Conservation (phyloP, 2,113 vertebrate species). For the Dipodomys spectabilis region DNA sequence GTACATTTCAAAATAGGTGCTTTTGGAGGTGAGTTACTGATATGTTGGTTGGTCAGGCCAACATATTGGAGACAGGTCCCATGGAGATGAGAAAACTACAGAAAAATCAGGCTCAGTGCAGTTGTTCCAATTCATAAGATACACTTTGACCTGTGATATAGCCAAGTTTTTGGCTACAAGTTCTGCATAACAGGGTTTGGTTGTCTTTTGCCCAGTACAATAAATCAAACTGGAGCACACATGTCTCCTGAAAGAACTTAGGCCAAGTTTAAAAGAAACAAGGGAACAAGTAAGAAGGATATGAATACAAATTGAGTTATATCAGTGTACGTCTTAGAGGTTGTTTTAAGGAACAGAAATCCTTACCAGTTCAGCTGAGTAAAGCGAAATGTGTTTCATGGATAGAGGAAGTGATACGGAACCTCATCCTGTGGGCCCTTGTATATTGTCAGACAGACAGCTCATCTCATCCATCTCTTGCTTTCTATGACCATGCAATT, state of each 20-base stretch:
- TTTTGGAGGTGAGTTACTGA: conserved; percentile 40
- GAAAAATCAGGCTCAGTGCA: neutral
- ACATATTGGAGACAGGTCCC: neutral
- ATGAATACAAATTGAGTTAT: conserved; percentile 22
- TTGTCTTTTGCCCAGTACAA: conserved; percentile 45
- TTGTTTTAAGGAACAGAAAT: conserved; percentile 21
- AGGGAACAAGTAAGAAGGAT: conserved; percentile 6
- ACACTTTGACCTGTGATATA: conserved; percentile 44
- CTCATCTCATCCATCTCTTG: neutral
- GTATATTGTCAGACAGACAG: conserved; percentile 14
- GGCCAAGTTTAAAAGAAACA: conserved; percentile 21
- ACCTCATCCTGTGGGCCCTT: neutral
- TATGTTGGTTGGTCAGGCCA: neutral
- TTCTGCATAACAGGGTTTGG: neutral
- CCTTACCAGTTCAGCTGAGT: neutral
- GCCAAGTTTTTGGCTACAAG: conserved; percentile 34
- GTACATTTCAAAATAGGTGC: neutral
- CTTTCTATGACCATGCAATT: conserved; percentile 6
- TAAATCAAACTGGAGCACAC: conserved; percentile 32
- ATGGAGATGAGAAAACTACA: neutral
- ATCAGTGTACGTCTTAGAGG: neutral
- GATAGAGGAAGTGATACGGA: neutral
- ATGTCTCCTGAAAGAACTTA: neutral
- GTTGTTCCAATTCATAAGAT: conserved; percentile 14
- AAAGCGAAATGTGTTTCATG: conserved; percentile 52